Evolutionary conservation across 2,113 vertebrate genomes (phyloP), one percentile per base, ranked within the genome.

Genomic region (Saccopteryx bilineata): DNA sequence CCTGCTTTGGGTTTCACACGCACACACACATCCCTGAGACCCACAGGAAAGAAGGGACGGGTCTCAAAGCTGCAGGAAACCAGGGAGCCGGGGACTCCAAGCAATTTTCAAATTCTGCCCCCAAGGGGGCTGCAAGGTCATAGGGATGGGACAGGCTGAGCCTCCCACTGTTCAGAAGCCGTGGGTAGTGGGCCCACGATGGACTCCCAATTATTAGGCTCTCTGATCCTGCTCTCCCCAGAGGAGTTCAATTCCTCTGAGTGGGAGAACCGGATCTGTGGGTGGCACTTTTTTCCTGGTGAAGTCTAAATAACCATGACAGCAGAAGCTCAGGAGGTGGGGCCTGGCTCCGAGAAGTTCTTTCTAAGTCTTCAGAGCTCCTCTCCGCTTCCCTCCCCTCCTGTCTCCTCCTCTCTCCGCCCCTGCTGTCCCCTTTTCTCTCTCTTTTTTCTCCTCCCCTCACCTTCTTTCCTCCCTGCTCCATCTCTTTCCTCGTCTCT

Each of bases 221-320:
- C 76, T 87, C 72, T 54, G 81, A 50, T 10, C 50, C 26, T 17
- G 17, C n/a, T 61, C 60, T 26, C 5, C 76, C 33, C 15, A 4
- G 24, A 60, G 69, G 54, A 75, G 39, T 54, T 74, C 92, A 26
- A 0, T n/a, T 68, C 54, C 71, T 71, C 86, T 56, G 74, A 63
- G 84, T 54, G 80, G 56, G 50, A 48, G 78, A 72, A 63, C 48
- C 13, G 3, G 60, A 24, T 66, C 78, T 82, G 79, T 82, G 90
- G 94, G 81, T 31, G 69, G 84, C 80, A 71, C 87, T 92, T 26
- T 6, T 54, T 90, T 87, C 50, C 92, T 46, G 63, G 31, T 85
- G 95, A 94, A 28, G 60, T 61, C 61, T 87, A 28, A 63, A 82
- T 90, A 83, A 46, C 87, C 91, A 86, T 72, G 93, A 33, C 74